Conservation (phyloP, 2,797 vertebrate species). For the Triplophysa bombifrons region DNA sequence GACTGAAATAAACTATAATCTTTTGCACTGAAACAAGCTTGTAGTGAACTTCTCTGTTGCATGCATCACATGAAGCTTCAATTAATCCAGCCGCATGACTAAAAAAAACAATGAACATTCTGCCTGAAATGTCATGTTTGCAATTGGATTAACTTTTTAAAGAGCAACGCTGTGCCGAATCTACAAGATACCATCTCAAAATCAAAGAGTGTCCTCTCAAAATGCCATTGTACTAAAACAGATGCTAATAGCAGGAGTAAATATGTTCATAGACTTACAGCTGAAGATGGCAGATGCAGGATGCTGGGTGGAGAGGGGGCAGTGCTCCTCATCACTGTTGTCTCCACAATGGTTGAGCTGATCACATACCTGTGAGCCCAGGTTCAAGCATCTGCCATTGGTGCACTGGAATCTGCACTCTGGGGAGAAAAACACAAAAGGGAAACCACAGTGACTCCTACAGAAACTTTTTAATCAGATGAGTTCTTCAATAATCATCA, state of each 20-base stretch:
- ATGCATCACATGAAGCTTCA: not conserved
- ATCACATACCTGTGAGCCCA: constrained; percentile 95
- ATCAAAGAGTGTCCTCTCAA: too few species aligned
- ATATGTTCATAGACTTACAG: constrained; percentile 80
- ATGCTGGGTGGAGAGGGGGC: constrained; percentile 92
- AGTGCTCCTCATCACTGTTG: constrained; percentile 97
- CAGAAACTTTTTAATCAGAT: not conserved
- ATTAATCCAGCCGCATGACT: not conserved
- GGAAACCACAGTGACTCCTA: not conserved
- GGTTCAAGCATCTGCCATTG: constrained; percentile 94
- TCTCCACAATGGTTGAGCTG: constrained; percentile 96
- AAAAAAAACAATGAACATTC: not conserved
- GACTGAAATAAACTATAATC: not conserved
- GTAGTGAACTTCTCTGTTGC: too few species aligned
- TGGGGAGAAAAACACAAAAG: constrained; percentile 66
- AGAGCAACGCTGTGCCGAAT: not conserved
- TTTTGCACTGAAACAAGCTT: not conserved
- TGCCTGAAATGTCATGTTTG: not conserved
- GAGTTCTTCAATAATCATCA: constrained; percentile 17
- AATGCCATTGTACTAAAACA: not conserved
- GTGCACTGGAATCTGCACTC: constrained; percentile 98
- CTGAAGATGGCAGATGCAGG: constrained; percentile 92
- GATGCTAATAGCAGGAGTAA: not conserved
- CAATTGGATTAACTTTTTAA: not conserved
- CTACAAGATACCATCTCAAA: not conserved